Base-by-base conservation (phyloP, 37 sponge, comb jelly and placozoan genomes). In the Eunapius fragilis region DNA sequence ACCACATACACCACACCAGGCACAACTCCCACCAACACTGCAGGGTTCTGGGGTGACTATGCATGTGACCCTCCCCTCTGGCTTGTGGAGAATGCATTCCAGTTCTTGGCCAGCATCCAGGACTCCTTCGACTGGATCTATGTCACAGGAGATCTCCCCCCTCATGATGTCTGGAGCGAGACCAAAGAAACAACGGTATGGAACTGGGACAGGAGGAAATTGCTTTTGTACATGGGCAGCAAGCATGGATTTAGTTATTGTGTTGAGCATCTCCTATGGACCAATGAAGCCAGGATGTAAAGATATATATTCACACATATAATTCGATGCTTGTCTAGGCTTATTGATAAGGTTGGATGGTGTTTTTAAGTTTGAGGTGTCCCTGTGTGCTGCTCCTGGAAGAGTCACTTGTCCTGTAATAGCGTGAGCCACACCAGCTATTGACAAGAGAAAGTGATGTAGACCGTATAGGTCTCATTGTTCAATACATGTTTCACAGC, bases 141-240 rank as follows among this genome's bases (percentile, higher is more conserved):
- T 47, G 76, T 89, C 85, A 98, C 99, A 38, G 99, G 99, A 0
- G 99, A 98, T 72, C 87, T 98, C 17, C 99, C 99, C 23, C 87
- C 99, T 17, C 99, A 98, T 77, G 87, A 98, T 49, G 92, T 96
- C 23, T 98, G 99, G 99, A 94, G 95, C 82, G 97, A 98, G 87
- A 78, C 92, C 30, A 79, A 94, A 23, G 83, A 79, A 0, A 94
- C 89, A 35, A 95, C 92, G 86, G 85, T 89, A 67, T 31, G 58
- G 17, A 58, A 58, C 58, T 58, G 58, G 58, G 58, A 41, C 41
- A 9, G 41, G 1, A 58, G 7, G 58, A 19, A 58, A 58, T 58
- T 45, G 9, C 4, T 45, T 45, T 45, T 4, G 47, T 9, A 45
- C 47, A 45, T 11, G 47, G 47, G 22, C 14, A 2, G 14, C 58